Conservation (phyloP, 2,888 invertebrate species). For the Amiota communis region DNA sequence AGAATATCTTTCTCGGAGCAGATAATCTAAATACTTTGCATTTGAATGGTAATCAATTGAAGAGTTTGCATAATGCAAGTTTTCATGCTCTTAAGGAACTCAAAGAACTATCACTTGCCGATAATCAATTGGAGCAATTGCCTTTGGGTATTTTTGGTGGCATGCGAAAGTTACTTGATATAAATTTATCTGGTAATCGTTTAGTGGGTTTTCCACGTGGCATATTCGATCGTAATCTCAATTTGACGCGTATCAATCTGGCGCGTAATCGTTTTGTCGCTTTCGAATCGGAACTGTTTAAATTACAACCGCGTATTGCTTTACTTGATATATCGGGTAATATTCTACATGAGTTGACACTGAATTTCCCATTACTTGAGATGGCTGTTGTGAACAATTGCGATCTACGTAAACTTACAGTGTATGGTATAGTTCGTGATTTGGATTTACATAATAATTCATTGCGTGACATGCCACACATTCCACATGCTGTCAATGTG, state of each 20-base stretch:
- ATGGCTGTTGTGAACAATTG: conserved; percentile 62
- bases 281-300: conserved; percentile 67
- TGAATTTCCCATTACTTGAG: conserved; percentile 64
- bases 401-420: conserved; percentile 65
- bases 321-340: conserved; percentile 68
- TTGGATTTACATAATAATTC: conserved; percentile 69
- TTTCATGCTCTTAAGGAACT: conserved; percentile 69
- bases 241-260: conserved; percentile 64
- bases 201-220: conserved; percentile 58
- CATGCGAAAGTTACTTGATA: conserved; percentile 62
- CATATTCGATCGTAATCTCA: conserved; percentile 65
- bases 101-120: conserved; percentile 62
- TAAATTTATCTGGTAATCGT: conserved; percentile 66
- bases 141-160: conserved; percentile 59
- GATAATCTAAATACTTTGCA: conserved; percentile 67
- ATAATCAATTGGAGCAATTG: conserved; percentile 61
- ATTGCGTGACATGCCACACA: conserved; percentile 66
- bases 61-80: conserved; percentile 64
- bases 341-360: conserved; percentile 63
- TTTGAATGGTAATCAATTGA: conserved; percentile 61
- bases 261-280: conserved; percentile 63
- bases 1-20: conserved; percentile 69
- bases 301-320: conserved; percentile 57
- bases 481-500: conserved; percentile 66
- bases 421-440: conserved; percentile 63